Evolutionary conservation across 1,140 invertebrate genomes (phyloP).

Genomic region (Nasonia giraulti): DNA sequence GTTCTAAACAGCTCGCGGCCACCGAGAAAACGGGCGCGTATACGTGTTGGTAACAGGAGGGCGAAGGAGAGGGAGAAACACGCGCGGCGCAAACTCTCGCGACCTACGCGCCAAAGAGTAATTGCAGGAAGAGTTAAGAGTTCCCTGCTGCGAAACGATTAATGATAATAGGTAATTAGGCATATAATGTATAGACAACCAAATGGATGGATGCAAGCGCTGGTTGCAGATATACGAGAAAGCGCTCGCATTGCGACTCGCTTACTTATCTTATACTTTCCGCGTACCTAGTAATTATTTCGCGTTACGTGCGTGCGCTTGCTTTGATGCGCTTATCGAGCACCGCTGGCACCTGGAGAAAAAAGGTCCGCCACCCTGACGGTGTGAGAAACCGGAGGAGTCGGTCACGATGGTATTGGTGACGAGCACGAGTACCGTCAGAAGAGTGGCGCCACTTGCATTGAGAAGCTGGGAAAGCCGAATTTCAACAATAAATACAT

Average conservation of each 20-base stretch:
- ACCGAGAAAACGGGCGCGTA: slow-evolving; percentile 9
- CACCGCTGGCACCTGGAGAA: no score
- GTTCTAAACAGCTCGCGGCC: slow-evolving; percentile 35
- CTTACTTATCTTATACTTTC: slow-evolving; percentile 15
- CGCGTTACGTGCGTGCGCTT: neutral
- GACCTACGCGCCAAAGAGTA: slow-evolving; percentile 38
- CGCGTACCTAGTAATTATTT: slow-evolving; percentile 39
- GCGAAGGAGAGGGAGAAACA: neutral
- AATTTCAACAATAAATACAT: no score
- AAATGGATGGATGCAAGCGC: neutral
- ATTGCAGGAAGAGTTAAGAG: slow-evolving; percentile 52
- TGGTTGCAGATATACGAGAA: neutral
- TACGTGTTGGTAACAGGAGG: neutral
- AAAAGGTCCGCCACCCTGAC: no score
- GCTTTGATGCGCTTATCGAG: no score
- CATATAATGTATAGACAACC: slow-evolving; percentile 1
- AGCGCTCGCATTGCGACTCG: slow-evolving; percentile 3
- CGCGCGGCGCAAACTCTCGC: slow-evolving; percentile 17
- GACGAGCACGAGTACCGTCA: no score
- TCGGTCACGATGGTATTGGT: no score
- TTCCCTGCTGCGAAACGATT: slow-evolving; percentile 52
- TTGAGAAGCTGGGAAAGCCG: no score
- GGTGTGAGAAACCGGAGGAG: no score
- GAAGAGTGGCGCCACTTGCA: no score
- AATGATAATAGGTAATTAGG: slow-evolving; percentile 53